Percentiles rank a stretch among this genome's conserved stretches.
phyloP scores from a whole-genome alignment of 2,888 invertebrate genomes.

The Apotomis turbidana region DNA sequence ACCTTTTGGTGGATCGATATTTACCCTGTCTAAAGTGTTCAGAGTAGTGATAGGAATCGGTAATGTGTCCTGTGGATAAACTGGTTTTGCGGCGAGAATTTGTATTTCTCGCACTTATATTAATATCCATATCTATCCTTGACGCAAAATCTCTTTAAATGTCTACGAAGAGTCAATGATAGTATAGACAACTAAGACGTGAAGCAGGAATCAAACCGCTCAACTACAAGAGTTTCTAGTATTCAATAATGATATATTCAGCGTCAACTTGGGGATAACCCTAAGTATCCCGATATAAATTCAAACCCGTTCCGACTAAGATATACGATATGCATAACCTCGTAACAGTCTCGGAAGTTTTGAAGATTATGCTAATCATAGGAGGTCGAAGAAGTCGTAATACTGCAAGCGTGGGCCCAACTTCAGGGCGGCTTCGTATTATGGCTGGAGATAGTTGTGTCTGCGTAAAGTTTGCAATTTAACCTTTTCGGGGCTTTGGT shows the following conservation, averaged over 20 bases:
- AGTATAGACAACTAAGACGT: too few relatives aligned
- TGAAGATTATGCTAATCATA: conserved; percentile 41
- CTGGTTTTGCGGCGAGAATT: too few relatives aligned
- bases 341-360: conserved; percentile 34
- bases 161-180: too few relatives aligned
- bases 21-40: conserved; percentile 23
- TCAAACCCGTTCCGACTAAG: conserved; percentile 27
- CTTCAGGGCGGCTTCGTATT: conserved; percentile 28
- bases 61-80: background rate
- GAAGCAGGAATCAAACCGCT: background rate
- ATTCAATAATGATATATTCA: conserved; percentile 2
- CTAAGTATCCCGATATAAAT: conserved; percentile 29
- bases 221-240: background rate
- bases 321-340: conserved; percentile 35
- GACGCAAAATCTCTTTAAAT: too few relatives aligned
- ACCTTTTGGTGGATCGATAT: conserved; percentile 36
- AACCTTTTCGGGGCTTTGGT: conserved; percentile 62
- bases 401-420: conserved; percentile 19
- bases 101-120: too few relatives aligned
- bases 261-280: conserved; percentile 7
- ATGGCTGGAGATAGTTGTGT: conserved; percentile 49
- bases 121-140: too few relatives aligned
- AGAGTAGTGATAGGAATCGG: background rate
- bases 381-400: conserved; percentile 29
- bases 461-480: conserved; percentile 57